Percentiles rank a stretch among this genome's conserved stretches.
Conservation (phyloP, 2,888 invertebrate genomes). For the Entomobrya proxima region DNA sequence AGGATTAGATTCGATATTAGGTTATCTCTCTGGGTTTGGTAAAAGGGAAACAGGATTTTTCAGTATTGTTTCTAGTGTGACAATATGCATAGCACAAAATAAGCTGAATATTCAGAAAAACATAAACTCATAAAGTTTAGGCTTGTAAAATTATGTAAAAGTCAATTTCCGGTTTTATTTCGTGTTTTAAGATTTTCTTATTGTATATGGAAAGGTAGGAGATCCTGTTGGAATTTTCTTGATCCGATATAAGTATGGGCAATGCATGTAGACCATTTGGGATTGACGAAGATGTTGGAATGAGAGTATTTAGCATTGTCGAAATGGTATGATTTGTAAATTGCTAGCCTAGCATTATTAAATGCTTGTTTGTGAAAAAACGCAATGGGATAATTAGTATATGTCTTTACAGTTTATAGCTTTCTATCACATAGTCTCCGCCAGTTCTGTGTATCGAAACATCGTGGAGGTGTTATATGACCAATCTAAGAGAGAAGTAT, state of each 20-base stretch:
- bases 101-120: too few relatives aligned
- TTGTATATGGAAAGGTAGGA: too few relatives aligned
- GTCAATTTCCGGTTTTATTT: too few relatives aligned
- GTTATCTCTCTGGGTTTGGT: not conserved
- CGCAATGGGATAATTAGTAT: too few relatives aligned
- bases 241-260: not conserved
- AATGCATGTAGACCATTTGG: conserved; percentile 4
- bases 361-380: too few relatives aligned
- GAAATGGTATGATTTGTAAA: conserved; percentile 2
- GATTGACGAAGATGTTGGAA: not conserved
- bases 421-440: not conserved
- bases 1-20: not conserved
- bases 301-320: not conserved
- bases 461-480: not conserved
- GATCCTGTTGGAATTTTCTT: too few relatives aligned
- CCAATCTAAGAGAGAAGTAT: not conserved
- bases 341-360: too few relatives aligned
- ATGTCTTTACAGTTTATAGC: not conserved
- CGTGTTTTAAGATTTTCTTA: too few relatives aligned
- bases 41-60: not conserved
- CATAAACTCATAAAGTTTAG: too few relatives aligned
- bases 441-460: not conserved
- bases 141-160: too few relatives aligned
- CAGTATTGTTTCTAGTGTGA: not conserved
- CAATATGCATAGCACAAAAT: too few relatives aligned